These are phyloP conservation scores for Dyspetes luteomarginatus DNA, from an alignment of 2,888 invertebrate genomes.

Conservation along the genomic window DNA sequence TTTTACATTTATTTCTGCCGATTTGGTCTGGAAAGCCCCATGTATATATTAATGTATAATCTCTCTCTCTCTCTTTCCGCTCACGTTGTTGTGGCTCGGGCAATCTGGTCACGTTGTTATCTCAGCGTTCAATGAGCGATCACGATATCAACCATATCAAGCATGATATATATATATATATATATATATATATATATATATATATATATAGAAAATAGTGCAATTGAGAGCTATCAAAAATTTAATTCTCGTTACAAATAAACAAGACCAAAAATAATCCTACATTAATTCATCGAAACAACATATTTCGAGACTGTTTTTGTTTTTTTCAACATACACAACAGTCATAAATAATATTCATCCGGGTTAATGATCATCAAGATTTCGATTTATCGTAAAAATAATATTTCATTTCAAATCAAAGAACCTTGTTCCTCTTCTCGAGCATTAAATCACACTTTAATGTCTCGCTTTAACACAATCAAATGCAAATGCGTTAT, in stretches of 20 bases:
- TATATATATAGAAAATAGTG: not conserved
- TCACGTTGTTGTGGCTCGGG: conserved; percentile 20
- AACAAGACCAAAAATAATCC: conserved; percentile 10
- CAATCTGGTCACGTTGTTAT: conserved; percentile 25
- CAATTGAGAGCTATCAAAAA: conserved; percentile 22
- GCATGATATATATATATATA: not conserved
- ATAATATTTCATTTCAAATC: not conserved
- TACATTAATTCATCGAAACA: not conserved
- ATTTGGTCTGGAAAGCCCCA: too few species aligned
- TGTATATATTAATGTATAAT: too few species aligned
- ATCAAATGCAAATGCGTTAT: not conserved
- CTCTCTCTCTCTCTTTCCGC: not conserved
- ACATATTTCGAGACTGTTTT: not conserved
- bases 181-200: not conserved
- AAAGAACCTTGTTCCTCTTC: not conserved
- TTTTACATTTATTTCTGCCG: not conserved
- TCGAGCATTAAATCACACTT: not conserved
- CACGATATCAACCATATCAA: not conserved
- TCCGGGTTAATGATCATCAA: not conserved
- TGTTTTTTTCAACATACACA: not conserved
- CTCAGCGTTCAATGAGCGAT: conserved; percentile 32
- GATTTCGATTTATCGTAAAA: not conserved
- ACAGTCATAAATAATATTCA: not conserved
- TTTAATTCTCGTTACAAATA: conserved; percentile 2
- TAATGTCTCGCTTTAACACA: not conserved